These are phyloP conservation scores for Phaetusa simplex DNA, from an alignment of 2,113 vertebrate species.

Conservation along the genomic window DNA sequence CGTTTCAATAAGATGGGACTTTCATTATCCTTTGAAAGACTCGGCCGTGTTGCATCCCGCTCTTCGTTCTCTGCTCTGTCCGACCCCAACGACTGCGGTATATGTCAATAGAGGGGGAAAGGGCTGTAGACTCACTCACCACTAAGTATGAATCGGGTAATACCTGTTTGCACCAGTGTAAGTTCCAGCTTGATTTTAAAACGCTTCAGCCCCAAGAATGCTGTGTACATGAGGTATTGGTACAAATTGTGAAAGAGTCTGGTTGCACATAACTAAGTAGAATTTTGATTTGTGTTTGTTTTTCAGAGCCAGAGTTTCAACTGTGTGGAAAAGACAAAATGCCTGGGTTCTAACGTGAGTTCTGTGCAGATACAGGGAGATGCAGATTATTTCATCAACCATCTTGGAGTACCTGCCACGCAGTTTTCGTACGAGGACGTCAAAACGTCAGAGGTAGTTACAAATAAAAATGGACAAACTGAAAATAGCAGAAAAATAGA, in stretches of 20 bases:
- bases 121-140: background rate
- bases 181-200: background rate
- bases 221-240: background rate
- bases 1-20: background rate
- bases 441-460: slow-evolving; percentile 79
- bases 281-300: slow-evolving; percentile 34
- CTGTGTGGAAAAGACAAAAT: slow-evolving; percentile 78
- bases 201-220: background rate
- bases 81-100: background rate
- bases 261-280: background rate
- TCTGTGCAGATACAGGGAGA: slow-evolving; percentile 88
- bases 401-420: slow-evolving; percentile 84
- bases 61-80: background rate
- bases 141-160: background rate
- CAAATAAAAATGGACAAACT: background rate
- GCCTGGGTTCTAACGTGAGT: slow-evolving; percentile 80
- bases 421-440: slow-evolving; percentile 87
- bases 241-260: background rate
- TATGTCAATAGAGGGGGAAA: background rate
- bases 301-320: slow-evolving; percentile 84
- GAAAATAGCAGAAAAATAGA: background rate
- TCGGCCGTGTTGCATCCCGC: background rate
- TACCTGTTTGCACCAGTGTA: background rate
- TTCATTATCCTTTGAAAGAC: background rate
- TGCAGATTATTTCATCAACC: slow-evolving; percentile 88